phyloP scores from a whole-genome alignment of 2,888 invertebrate species.

The Slavum lentiscoides region DNA sequence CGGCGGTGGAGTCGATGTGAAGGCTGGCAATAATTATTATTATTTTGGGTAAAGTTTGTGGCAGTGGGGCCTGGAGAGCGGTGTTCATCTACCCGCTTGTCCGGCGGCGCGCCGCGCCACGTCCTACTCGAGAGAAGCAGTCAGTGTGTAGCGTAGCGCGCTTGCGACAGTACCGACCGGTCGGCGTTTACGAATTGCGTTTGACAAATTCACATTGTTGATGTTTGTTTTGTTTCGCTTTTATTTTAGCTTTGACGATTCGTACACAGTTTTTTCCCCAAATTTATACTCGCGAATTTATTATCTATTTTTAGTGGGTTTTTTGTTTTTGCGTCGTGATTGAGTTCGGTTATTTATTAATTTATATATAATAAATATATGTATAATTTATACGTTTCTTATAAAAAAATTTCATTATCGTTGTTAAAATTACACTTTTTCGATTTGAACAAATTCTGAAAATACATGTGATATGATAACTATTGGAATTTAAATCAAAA shows the following conservation, averaged over 20 bases:
- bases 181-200: slow-evolving; percentile 10
- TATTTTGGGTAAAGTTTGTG: slow-evolving; percentile 26
- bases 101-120: slow-evolving; percentile 30
- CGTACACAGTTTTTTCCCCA: neutral
- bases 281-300: neutral
- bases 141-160: slow-evolving; percentile 53
- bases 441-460: neutral
- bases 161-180: slow-evolving; percentile 34
- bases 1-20: neutral
- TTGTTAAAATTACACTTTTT: too few species aligned
- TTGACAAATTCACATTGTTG: neutral
- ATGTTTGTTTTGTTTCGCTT: slow-evolving; percentile 1
- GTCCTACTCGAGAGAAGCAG: slow-evolving; percentile 40
- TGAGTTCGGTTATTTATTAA: neutral
- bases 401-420: too few species aligned
- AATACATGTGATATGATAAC: neutral
- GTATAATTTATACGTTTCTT: too few species aligned
- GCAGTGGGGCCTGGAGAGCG: slow-evolving; percentile 11
- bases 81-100: slow-evolving; percentile 38
- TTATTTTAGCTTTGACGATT: neutral
- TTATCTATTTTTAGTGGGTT: too few species aligned
- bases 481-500: slow-evolving; percentile 4
- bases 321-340: neutral
- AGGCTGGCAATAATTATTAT: slow-evolving; percentile 25
- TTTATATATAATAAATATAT: too few species aligned